A percentile compares a stretch with the other conserved stretches of the same genome.
phyloP scores from a whole-genome alignment of 2,888 invertebrate genomes.

The Pimpla rufipes region DNA sequence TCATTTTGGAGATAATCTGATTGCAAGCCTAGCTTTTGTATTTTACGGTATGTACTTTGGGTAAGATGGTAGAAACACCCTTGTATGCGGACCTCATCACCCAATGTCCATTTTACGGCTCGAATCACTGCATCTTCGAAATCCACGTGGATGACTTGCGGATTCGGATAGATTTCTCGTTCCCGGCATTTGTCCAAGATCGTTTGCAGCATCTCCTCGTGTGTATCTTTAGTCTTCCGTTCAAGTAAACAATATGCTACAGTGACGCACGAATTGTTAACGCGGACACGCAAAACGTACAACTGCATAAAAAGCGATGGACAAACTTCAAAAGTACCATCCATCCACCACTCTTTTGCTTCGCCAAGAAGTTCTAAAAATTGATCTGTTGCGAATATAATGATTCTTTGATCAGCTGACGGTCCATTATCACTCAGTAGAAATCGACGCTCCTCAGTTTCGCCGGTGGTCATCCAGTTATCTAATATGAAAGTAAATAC shows the following conservation, averaged over 20 bases:
- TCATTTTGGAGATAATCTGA: conserved; percentile 10
- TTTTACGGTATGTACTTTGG: conserved; percentile 35
- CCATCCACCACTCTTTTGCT: conserved; percentile 18
- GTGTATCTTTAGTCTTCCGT: conserved; percentile 12
- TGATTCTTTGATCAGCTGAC: conserved; percentile 1
- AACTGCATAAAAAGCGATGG: conserved; percentile 19
- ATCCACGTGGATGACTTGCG: conserved; percentile 14
- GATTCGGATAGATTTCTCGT: conserved; percentile 28
- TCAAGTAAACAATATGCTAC: conserved; percentile 21
- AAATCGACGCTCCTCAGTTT: conserved; percentile 20
- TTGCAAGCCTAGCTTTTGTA: conserved; percentile 32
- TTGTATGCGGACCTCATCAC: conserved; percentile 5
- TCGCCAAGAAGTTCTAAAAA: conserved; percentile 7
- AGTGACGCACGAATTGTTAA: conserved; percentile 1
- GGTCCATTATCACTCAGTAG: conserved; percentile 28
- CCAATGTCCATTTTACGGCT: conserved; percentile 14
- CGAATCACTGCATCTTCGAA: conserved; percentile 28
- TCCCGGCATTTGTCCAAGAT: conserved; percentile 18
- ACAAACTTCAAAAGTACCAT: conserved; percentile 31
- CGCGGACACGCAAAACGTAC: conserved; percentile 26
- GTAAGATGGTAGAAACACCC: conserved; percentile 45
- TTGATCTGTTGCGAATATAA: conserved; percentile 25
- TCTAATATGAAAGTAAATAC: conserved; percentile 25
- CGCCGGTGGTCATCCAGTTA: conserved; percentile 19
- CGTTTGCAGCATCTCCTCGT: conserved; percentile 23